Evolutionary conservation across 2,888 invertebrate genomes (phyloP).

Genomic region (Diarsia brunnea): DNA sequence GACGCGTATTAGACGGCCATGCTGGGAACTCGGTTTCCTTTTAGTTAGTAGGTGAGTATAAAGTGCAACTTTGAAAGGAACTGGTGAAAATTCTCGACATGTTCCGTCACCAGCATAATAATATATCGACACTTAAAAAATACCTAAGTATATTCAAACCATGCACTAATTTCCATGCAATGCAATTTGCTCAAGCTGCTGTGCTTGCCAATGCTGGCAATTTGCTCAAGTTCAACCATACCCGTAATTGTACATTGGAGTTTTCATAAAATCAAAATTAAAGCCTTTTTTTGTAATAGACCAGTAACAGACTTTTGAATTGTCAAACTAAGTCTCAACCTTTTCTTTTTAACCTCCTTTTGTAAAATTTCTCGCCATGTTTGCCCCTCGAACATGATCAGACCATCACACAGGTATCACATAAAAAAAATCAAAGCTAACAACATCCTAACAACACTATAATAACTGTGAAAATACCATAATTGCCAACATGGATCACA

Average conservation of each 20-base stretch:
- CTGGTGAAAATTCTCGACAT: neutral
- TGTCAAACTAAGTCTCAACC: no score
- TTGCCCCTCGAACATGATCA: neutral
- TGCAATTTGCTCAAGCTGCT: no score
- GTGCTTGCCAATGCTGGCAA: neutral
- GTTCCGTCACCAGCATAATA: no score
- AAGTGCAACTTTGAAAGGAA: neutral
- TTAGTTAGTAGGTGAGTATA: neutral
- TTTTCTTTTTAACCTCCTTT: no score
- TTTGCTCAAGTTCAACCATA: neutral
- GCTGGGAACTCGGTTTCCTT: conserved; percentile 3
- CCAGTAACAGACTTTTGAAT: neutral
- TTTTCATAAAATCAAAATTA: neutral
- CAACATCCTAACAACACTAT: neutral
- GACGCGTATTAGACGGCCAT: conserved; percentile 39
- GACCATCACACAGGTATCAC: neutral
- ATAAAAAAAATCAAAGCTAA: no score
- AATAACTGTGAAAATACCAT: neutral
- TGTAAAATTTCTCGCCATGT: neutral
- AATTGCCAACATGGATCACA: conserved; percentile 25
- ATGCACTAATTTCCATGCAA: neutral
- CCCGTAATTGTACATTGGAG: conserved; percentile 4
- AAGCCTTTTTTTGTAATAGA: neutral
- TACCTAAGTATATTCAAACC: neutral
- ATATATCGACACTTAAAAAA: neutral